Base-by-base conservation (phyloP, 92 coral and sea anemone species). In the Phenganax marumi region DNA sequence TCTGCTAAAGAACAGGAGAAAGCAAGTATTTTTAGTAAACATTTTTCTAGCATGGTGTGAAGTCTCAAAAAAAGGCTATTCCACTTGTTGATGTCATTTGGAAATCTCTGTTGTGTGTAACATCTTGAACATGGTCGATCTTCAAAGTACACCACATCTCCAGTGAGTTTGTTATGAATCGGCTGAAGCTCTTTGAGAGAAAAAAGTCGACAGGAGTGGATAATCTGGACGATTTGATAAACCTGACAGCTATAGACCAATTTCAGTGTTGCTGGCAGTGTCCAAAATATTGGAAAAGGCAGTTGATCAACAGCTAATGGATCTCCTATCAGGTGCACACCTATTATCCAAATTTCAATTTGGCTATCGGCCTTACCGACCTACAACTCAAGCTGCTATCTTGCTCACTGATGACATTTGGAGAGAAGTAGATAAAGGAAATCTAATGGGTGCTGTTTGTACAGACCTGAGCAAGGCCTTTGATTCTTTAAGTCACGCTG, bases 31-130 rank as follows among this genome's bases (percentile, higher is more conserved):
- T 65, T 65, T 13, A 6, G 72, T 65, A 22, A 22, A 65, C 13
- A 22, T 13, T 65, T 65, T 33, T 4, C 72, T 33, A 65, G 47
- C 72, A 65, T 65, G n/a, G 72, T 65, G 12, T 39, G 21, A 49
- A 70, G 52, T 49, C 75, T 70, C 16, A 70, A 70, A 70, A 70
- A 49, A 70, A 70, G 53, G 76, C 76, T 50, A 13, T 68, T 68
- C 73, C 73, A 43, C 73, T 68, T 25, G 47, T 9, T 8, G 8
- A 68, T 43, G 8, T 68, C 21, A n/a, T 16, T 0, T 68, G 48
- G 73, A 68, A 16, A 68, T 25, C 3, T 8, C 73, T 47, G 8
- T 8, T 25, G 8, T 12, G 11, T 11, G 47, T 68, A 68, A 68
- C 73, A 5, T 43, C 73, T 25, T 24, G 47, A 26, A 68, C 73